These are phyloP conservation scores for Drosophila lacicola DNA, from an alignment of 2,888 invertebrate genomes.

Conservation along the genomic window DNA sequence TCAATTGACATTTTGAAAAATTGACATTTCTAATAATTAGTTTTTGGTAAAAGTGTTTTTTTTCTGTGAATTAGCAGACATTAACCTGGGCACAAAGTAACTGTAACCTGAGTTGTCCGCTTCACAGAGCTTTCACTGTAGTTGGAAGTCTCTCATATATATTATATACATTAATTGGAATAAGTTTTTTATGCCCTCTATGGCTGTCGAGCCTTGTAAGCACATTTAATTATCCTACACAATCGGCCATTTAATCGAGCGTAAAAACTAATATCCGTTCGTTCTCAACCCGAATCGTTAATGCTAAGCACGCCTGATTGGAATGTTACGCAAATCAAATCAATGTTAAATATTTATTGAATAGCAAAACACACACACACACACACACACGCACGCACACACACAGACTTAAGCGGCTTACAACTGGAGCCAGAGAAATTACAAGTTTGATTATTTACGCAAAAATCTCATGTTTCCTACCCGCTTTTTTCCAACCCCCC, in stretches of 20 bases:
- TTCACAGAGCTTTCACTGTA: too few relatives aligned
- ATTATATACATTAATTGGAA: not conserved
- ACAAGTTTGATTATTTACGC: constrained; percentile 24
- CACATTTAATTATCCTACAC: not conserved
- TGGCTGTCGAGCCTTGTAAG: not conserved
- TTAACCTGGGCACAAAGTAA: too few relatives aligned
- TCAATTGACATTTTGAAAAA: too few relatives aligned
- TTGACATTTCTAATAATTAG: too few relatives aligned
- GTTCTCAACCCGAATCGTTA: not conserved
- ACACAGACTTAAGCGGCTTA: constrained; percentile 39
- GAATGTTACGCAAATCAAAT: constrained; percentile 41
- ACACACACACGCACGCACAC: not conserved
- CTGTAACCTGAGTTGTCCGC: too few relatives aligned
- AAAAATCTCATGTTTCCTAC: constrained; percentile 6
- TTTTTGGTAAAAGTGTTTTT: too few relatives aligned
- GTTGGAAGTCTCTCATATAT: too few relatives aligned
- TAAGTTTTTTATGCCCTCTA: not conserved
- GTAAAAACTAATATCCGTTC: constrained; percentile 30
- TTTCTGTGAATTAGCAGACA: too few relatives aligned
- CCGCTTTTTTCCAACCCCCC: not conserved
- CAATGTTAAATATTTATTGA: constrained; percentile 60
- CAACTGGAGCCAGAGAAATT: constrained; percentile 9
- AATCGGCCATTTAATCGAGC: constrained; percentile 12
- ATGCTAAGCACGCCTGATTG: constrained; percentile 33
- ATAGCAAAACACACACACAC: constrained; percentile 3